Evolutionary conservation across 2,113 vertebrate species (phyloP).

Genomic region (Brachyhypopomus occidentalis): DNA sequence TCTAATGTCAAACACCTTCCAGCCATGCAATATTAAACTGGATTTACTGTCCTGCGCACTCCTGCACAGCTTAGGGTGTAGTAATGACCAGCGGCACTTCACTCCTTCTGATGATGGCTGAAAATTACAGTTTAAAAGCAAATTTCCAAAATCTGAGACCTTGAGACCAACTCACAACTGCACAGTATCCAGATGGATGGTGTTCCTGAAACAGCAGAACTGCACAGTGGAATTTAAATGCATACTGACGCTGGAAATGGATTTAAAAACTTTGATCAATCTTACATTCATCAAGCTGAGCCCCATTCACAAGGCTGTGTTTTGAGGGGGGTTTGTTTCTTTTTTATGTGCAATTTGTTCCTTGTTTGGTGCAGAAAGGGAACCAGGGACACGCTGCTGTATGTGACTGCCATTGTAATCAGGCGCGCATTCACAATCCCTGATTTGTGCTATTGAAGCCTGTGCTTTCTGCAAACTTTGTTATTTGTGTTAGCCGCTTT

Average conservation of each 20-base stretch:
- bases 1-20: no score
- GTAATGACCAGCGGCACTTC: neutral
- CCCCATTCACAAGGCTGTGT: neutral
- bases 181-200: neutral
- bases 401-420: conserved; percentile 30
- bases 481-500: neutral
- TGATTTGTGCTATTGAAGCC: neutral
- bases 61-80: neutral
- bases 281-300: neutral
- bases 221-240: neutral
- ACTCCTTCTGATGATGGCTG: no score
- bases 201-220: neutral
- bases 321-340: neutral
- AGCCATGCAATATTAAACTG: no score
- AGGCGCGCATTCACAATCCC: conserved; percentile 8
- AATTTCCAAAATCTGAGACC: neutral
- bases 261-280: neutral
- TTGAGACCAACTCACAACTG: neutral
- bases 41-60: no score
- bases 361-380: conserved; percentile 2
- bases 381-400: conserved; percentile 20
- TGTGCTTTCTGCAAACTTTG: neutral
- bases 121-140: neutral
- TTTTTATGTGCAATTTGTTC: conserved; percentile 16
- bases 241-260: neutral